phyloP scores from a whole-genome alignment of 53 echinoderm and acorn worm species.

The Stichopus horrens region DNA sequence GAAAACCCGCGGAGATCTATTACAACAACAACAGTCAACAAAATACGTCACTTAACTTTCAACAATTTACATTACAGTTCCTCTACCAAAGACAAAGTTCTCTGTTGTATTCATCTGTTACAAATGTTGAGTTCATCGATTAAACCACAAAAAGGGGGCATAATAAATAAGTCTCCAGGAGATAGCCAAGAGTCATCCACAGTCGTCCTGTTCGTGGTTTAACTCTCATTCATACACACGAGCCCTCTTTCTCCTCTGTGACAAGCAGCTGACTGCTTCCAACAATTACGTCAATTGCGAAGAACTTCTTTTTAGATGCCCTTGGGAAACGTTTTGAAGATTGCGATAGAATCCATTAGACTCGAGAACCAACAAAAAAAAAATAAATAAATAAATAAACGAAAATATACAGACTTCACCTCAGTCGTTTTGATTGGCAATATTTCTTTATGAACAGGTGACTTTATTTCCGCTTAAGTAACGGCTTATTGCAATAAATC shows the following conservation, averaged over 20 bases:
- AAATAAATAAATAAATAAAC: too few relatives aligned
- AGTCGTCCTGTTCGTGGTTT: constrained; percentile 9
- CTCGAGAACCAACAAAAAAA: not conserved
- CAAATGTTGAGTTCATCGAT: not conserved
- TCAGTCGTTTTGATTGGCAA: not conserved
- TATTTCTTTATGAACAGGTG: constrained; percentile 36
- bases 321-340: constrained; percentile 31
- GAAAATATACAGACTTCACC: too few relatives aligned
- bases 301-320: not conserved
- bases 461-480: constrained; percentile 3
- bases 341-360: constrained; percentile 36
- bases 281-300: constrained; percentile 34
- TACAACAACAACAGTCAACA: too few relatives aligned
- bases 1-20: too few relatives aligned
- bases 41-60: too few relatives aligned
- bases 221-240: constrained; percentile 7
- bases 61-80: too few relatives aligned
- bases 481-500: not conserved
- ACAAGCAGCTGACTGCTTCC: constrained; percentile 30
- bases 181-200: not conserved
- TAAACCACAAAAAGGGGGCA: not conserved
- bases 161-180: not conserved
- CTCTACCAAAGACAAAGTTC: not conserved
- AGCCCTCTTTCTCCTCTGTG: not conserved
- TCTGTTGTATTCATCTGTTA: not conserved